These are phyloP conservation scores for Micromussa lordhowensis DNA, from an alignment of 92 coral and sea anemone species.

Conservation along the genomic window DNA sequence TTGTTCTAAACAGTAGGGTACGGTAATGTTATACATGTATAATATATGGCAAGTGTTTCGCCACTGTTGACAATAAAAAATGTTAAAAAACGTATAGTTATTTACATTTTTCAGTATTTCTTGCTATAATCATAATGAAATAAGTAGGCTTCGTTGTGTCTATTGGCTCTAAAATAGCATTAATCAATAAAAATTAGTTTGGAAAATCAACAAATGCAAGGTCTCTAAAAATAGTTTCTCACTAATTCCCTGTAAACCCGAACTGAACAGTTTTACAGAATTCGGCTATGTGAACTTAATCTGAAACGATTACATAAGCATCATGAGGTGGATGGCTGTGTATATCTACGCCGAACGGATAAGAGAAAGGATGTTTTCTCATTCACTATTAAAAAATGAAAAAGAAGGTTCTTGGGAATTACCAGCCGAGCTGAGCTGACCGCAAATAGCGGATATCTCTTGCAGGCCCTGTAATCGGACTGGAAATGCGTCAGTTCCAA, in stretches of 20 bases:
- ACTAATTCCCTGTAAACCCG: constrained; percentile 51
- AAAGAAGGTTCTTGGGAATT: neutral
- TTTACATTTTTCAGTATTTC: constrained; percentile 12
- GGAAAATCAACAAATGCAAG: constrained; percentile 27
- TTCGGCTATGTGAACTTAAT: neutral
- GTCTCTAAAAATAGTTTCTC: constrained; percentile 63
- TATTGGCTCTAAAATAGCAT: neutral
- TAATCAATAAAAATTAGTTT: neutral
- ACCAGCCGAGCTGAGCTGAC: constrained; percentile 32
- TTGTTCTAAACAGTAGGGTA: neutral
- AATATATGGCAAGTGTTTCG: neutral
- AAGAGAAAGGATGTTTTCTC: constrained; percentile 56
- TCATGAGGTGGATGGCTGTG: constrained; percentile 51
- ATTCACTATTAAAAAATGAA: constrained; percentile 49
- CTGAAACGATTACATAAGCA: constrained; percentile 18
- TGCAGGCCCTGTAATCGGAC: constrained; percentile 59
- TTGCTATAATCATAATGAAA: constrained; percentile 12
- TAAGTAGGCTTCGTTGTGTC: constrained; percentile 8
- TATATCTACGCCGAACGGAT: constrained; percentile 45
- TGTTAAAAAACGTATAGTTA: neutral
- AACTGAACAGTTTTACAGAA: constrained; percentile 42
- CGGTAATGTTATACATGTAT: constrained; percentile 15
- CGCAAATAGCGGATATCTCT: constrained; percentile 51
- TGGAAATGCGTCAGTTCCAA: constrained; percentile 46
- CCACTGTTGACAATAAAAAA: constrained; percentile 5